These are phyloP conservation scores for Neosalanx taihuensis DNA, from an alignment of 2,797 vertebrate species.

Conservation along the genomic window DNA sequence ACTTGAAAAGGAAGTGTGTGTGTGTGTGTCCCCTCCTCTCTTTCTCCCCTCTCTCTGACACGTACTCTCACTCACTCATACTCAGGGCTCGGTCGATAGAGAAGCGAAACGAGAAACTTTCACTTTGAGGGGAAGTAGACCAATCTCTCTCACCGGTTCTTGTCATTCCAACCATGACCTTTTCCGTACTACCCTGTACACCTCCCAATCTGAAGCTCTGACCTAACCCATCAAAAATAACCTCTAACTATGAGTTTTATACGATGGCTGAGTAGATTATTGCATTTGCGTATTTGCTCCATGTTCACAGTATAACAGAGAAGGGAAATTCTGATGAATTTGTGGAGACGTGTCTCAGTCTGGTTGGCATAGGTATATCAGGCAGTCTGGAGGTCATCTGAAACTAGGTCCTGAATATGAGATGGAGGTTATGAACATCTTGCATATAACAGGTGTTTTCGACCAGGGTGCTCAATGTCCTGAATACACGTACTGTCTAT, in stretches of 20 bases:
- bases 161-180: neutral
- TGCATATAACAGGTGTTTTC: constrained; percentile 3
- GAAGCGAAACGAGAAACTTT: neutral
- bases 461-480: neutral
- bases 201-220: too few relatives aligned
- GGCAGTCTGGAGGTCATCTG: neutral
- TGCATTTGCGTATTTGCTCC: too few relatives aligned
- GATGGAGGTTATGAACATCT: constrained; percentile 14
- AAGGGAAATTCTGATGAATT: too few relatives aligned
- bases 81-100: neutral
- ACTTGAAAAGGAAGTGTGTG: too few relatives aligned
- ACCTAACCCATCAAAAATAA: too few relatives aligned
- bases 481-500: neutral
- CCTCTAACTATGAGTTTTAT: too few relatives aligned
- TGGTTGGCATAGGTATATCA: neutral
- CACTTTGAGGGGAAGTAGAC: constrained; percentile 24
- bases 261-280: too few relatives aligned
- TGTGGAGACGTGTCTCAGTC: neutral
- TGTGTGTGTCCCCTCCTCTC: too few relatives aligned
- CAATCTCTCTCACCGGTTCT: constrained; percentile 19
- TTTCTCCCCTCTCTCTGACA: neutral
- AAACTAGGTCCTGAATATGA: neutral
- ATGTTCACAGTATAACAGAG: too few relatives aligned
- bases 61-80: neutral
- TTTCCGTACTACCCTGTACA: neutral